phyloP scores from a whole-genome alignment of 1,140 invertebrate genomes.

The Homalodisca vitripennis region DNA sequence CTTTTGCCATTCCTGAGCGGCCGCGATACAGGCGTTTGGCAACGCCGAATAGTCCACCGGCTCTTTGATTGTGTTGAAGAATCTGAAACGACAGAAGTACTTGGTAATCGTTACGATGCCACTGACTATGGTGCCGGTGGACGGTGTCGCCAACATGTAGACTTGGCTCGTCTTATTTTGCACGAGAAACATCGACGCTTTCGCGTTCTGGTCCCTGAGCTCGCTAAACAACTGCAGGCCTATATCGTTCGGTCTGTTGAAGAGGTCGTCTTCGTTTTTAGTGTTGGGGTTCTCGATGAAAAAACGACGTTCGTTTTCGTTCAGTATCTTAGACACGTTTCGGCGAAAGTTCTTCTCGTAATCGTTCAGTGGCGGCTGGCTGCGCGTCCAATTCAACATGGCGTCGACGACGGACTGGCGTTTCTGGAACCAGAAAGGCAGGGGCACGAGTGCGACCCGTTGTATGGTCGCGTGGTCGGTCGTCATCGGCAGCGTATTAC shows the following conservation, averaged over 20 bases:
- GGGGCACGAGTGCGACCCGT: neutral
- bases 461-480: neutral
- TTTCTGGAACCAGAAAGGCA: neutral
- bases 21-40: too few relatives aligned
- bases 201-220: neutral
- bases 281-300: neutral
- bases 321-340: neutral
- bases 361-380: neutral
- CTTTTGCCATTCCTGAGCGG: too few relatives aligned
- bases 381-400: neutral
- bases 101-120: neutral
- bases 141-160: neutral
- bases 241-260: neutral
- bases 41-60: too few relatives aligned
- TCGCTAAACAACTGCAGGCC: neutral
- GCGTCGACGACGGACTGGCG: neutral
- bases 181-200: neutral
- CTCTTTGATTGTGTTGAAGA: neutral
- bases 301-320: neutral
- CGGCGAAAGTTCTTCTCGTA: neutral
- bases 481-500: constrained; percentile 3
- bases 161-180: neutral
- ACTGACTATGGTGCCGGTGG: neutral
- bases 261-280: neutral
- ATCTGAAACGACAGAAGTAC: neutral